Conservation (phyloP, 2,888 invertebrate species). For the Cosmopolites sordidus region DNA sequence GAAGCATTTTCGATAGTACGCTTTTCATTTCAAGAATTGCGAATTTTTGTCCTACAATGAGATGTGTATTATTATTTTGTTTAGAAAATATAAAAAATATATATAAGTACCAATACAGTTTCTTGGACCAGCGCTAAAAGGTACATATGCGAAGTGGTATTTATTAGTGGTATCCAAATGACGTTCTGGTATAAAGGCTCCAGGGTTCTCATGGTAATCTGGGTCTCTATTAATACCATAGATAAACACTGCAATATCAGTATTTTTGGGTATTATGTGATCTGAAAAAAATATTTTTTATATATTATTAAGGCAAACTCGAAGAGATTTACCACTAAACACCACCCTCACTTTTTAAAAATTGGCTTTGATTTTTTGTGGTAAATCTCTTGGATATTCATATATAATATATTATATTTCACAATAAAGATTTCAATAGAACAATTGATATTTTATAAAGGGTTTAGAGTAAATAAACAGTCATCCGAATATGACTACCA, state of each 20-base stretch:
- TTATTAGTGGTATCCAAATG: constrained; percentile 8
- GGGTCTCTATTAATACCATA: constrained; percentile 21
- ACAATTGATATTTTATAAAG: too few relatives aligned
- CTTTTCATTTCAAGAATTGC: constrained; percentile 55
- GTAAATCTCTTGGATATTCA: too few relatives aligned
- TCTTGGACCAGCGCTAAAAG: constrained; percentile 25
- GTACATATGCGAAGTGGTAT: constrained; percentile 16
- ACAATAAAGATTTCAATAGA: too few relatives aligned
- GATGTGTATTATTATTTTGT: neutral
- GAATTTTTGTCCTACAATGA: constrained; percentile 43
- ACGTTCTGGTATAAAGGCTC: constrained; percentile 15
- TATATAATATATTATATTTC: too few relatives aligned
- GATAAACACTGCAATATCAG: neutral
- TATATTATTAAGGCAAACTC: too few relatives aligned
- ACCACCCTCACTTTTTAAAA: too few relatives aligned
- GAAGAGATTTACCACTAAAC: too few relatives aligned
- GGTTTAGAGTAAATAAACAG: too few relatives aligned
- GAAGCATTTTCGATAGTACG: constrained; percentile 51
- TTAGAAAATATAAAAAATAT: too few relatives aligned
- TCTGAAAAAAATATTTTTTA: constrained; percentile 7
- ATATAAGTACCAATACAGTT: constrained; percentile 21
- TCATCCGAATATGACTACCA: too few relatives aligned
- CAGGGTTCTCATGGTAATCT: constrained; percentile 11
- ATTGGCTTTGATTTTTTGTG: too few relatives aligned
- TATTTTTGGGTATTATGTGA: constrained; percentile 2